Base-by-base conservation (phyloP, 1,140 invertebrate species). In the Venturia canescens region DNA sequence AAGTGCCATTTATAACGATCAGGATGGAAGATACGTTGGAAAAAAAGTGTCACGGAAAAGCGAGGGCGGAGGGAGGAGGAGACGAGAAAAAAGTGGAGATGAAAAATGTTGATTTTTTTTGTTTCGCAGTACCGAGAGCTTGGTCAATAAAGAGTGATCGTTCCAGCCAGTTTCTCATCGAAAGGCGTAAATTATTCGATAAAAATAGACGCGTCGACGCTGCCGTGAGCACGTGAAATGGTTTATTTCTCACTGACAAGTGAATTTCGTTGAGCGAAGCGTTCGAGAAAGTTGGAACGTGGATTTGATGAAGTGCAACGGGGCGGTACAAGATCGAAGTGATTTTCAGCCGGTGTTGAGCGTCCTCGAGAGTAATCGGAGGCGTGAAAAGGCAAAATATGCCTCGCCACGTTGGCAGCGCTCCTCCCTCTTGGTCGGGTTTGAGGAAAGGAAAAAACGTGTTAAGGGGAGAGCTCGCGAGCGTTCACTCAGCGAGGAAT, bases 401-500 rank as follows among this genome's bases (percentile, higher is more conserved):
- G 34, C 34, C 67, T 29, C 67, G 31, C 15, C 67, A 18, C 26
- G 21, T 69, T 1, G 6, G 3, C 16, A 27, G 67, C 13, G 38
- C 38, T 44, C 38, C 38, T 11, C 38, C 7, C 38, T 11, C 38
- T 6, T 69, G 29, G 29, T 69, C 34, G 29, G 16, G 67, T 18
- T 34, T 6, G 67, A n/a, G 63, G 1, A 11, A 11, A 53, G 50
- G n/a, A 53, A 9, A 7, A 53, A 21, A 9, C 7, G 38, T 44
- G 11, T 44, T 44, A 44, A 53, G 50, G 50, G 7, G 67, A 18
- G 29, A 69, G 34, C n/a, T 34, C 23, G 57, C 48, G 71, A 74
- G 80, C 80, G 77, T 78, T 84, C 83, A 75, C 84, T 85, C 84
- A 72, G 84, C 84, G 84, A 88, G 84, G 82, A 88, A 88, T 88